Evolutionary conservation across 2,888 invertebrate species (phyloP).

Genomic region (Cosmia trapezina): DNA sequence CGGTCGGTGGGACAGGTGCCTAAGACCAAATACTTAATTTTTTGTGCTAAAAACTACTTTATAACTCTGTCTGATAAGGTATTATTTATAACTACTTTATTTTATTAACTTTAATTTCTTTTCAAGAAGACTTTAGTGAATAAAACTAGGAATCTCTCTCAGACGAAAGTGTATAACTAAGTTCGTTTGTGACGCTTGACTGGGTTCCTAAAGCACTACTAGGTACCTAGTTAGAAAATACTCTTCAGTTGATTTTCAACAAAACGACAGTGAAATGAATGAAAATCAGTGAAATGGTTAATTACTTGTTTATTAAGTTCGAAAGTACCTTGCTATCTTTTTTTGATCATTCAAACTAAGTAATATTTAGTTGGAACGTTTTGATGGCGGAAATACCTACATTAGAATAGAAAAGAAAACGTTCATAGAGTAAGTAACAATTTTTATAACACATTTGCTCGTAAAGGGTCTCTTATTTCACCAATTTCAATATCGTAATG

Average conservation of each 20-base stretch:
- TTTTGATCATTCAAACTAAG: too few species aligned
- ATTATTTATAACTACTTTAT: not conserved
- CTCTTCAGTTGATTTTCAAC: constrained; percentile 8
- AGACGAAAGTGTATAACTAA: not conserved
- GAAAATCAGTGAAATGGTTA: constrained; percentile 34
- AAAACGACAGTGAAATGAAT: not conserved
- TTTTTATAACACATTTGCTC: too few species aligned
- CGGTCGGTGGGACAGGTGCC: too few species aligned
- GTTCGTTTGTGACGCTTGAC: constrained; percentile 14
- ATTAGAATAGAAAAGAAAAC: too few species aligned
- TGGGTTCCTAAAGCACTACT: not conserved
- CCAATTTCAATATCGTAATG: too few species aligned
- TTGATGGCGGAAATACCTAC: too few species aligned
- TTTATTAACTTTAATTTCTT: not conserved
- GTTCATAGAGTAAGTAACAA: too few species aligned
- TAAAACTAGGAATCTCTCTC: not conserved
- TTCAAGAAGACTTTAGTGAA: not conserved
- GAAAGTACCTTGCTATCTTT: too few species aligned
- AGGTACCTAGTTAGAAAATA: not conserved
- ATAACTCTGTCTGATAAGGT: constrained; percentile 24
- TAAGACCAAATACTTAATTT: not conserved
- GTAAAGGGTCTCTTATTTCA: too few species aligned
- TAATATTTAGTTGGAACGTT: too few species aligned
- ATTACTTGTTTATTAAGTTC: constrained; percentile 7
- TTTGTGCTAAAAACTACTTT: not conserved